These are phyloP conservation scores for Orientallactaga bullata DNA, from an alignment of 2,113 vertebrate species.

Conservation along the genomic window DNA sequence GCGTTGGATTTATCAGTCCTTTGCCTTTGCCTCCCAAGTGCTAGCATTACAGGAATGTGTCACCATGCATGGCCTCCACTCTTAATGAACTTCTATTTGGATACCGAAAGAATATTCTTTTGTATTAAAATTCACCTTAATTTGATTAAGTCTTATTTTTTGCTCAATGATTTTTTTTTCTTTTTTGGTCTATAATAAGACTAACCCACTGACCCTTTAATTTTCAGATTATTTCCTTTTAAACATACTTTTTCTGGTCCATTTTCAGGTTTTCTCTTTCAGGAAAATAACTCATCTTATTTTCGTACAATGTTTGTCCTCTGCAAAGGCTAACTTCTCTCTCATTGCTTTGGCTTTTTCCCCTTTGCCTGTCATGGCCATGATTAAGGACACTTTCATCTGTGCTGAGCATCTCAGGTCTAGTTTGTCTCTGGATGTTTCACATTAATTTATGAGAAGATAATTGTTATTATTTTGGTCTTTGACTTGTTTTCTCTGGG, in stretches of 20 bases:
- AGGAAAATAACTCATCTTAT: not conserved
- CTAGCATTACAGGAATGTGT: too few relatives aligned
- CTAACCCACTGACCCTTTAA: not conserved
- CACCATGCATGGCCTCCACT: too few relatives aligned
- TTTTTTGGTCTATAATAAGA: constrained; percentile 35
- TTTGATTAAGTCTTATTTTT: constrained; percentile 2
- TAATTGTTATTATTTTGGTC: not conserved
- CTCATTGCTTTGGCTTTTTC: constrained; percentile 27
- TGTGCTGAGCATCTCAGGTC: constrained; percentile 3
- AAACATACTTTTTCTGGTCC: not conserved
- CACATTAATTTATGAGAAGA: not conserved
- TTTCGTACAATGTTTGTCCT: not conserved
- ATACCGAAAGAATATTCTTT: constrained; percentile 31
- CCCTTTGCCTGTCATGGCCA: not conserved
- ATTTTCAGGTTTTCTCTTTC: constrained; percentile 21
- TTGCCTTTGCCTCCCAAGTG: too few relatives aligned
- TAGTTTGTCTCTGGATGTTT: not conserved
- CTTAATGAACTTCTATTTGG: not conserved
- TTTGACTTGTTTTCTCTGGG: not conserved
- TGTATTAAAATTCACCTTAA: constrained; percentile 38
- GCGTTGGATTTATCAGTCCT: not conserved
- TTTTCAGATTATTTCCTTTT: constrained; percentile 11
- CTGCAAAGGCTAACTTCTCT: constrained; percentile 36
- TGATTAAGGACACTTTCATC: constrained; percentile 8
- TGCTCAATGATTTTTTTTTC: not conserved